phyloP scores from a whole-genome alignment of 2,113 vertebrate species.

The Mohoua ochrocephala region DNA sequence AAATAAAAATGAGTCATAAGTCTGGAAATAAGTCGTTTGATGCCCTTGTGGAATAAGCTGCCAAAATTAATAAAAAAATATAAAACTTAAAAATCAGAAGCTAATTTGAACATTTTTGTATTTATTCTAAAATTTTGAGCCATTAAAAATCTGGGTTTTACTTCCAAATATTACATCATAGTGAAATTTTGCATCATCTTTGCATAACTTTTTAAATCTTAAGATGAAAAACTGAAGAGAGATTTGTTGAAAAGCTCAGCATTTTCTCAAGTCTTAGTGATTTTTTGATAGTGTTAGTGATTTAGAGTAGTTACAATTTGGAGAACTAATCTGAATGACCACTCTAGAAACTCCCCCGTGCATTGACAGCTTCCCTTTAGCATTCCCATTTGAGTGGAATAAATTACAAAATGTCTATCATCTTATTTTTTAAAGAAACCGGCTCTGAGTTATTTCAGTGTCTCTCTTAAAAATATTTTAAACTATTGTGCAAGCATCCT shows the following conservation, averaged over 20 bases:
- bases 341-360: not conserved
- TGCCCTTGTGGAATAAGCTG: not conserved
- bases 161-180: not conserved
- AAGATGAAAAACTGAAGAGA: not conserved
- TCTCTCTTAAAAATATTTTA: not conserved
- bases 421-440: not conserved
- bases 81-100: not conserved
- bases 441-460: not conserved
- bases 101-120: not conserved
- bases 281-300: not conserved
- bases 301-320: not conserved
- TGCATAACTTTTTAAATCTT: not conserved
- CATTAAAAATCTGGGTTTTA: accelerated
- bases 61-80: not conserved
- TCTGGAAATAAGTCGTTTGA: not conserved
- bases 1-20: not conserved
- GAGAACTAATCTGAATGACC: not conserved
- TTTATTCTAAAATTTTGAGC: not conserved
- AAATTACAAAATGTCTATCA: not conserved
- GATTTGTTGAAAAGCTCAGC: not conserved
- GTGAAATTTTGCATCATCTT: not conserved
- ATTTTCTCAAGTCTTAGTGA: not conserved
- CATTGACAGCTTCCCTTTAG: not conserved
- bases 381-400: not conserved
- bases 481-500: not conserved